Conservation (phyloP, 2,113 vertebrate species). For the Indri indri region DNA sequence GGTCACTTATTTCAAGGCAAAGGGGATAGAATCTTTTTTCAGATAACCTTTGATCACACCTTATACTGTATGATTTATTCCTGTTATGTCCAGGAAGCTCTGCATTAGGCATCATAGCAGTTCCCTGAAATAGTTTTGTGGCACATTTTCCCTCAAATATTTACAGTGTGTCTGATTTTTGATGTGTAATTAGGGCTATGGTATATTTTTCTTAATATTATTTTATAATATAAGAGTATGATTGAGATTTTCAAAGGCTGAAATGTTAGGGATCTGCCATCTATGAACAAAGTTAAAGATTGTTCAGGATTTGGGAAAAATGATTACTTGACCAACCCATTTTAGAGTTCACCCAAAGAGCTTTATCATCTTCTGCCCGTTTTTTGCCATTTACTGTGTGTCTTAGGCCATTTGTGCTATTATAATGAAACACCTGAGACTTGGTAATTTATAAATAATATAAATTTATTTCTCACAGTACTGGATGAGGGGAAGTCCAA, state of each 20-base stretch:
- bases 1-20: not conserved
- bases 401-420: not conserved
- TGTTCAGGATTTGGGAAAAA: not conserved
- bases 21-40: not conserved
- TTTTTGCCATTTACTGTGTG: not conserved
- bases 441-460: not conserved
- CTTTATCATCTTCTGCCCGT: not conserved
- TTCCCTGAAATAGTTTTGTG: not conserved
- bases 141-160: not conserved
- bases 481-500: not conserved
- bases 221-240: not conserved
- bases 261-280: not conserved
- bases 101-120: not conserved
- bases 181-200: not conserved
- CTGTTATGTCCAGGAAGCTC: not conserved
- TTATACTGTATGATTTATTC: not conserved
- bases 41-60: not conserved
- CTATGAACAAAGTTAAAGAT: not conserved
- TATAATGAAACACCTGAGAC: not conserved
- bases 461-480: not conserved
- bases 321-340: not conserved
- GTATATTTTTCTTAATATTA: not conserved
- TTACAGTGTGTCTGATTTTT: not conserved
- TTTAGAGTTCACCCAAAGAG: not conserved
- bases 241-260: not conserved